These are phyloP conservation scores for Monopis laevigella DNA, from an alignment of 2,888 invertebrate genomes.

Conservation along the genomic window DNA sequence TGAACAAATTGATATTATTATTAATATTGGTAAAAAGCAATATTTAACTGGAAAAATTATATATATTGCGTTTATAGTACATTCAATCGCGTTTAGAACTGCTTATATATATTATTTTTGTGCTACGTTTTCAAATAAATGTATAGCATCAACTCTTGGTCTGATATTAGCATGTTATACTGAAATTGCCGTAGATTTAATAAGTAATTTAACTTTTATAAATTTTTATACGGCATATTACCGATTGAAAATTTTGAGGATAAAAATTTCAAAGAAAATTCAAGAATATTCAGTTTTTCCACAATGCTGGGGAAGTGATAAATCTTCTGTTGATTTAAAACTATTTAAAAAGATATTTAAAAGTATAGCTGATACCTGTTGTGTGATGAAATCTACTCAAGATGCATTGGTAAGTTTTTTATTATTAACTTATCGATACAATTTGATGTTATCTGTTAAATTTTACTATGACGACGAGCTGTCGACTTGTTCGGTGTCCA, in stretches of 20 bases:
- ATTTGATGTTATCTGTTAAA: no score
- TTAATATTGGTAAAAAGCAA: not conserved
- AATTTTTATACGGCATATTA: not conserved
- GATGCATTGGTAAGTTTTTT: conserved; percentile 5
- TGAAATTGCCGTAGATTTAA: not conserved
- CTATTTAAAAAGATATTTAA: not conserved
- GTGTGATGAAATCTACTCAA: not conserved
- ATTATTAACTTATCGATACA: no score
- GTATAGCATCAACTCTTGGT: not conserved
- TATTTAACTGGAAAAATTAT: not conserved
- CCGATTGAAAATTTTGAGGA: not conserved
- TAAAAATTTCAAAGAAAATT: no score
- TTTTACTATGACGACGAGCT: no score
- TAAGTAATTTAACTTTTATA: not conserved
- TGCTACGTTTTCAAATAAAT: not conserved
- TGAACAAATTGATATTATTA: not conserved
- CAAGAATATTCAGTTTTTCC: no score
- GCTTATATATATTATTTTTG: not conserved
- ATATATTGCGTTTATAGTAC: not conserved
- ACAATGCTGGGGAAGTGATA: conserved; percentile 1
- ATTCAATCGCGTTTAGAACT: not conserved
- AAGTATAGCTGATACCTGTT: conserved; percentile 5
- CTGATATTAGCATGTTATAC: not conserved
- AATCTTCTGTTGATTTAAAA: conserved; percentile 1
- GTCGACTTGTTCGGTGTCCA: no score